Percentiles rank a stretch among this genome's conserved stretches.
These are phyloP conservation scores for Parochlus steinenii DNA, from an alignment of 2,888 invertebrate species.

Conservation along the genomic window DNA sequence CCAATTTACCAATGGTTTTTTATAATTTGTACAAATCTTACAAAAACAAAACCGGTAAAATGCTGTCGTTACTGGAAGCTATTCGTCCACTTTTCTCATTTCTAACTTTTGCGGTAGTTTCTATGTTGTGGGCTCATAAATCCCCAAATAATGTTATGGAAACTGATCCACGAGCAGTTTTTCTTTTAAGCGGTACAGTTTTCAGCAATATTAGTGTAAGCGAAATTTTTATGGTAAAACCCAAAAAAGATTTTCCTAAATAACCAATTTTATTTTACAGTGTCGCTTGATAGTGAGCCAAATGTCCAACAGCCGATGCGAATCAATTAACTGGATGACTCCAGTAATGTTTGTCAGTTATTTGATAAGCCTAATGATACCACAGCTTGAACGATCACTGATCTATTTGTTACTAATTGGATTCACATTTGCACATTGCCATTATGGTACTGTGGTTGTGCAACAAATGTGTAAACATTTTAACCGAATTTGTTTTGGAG, in stretches of 20 bases:
- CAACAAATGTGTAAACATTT: conserved; percentile 91
- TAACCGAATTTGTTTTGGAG: conserved; percentile 67
- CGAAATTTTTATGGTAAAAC: conserved; percentile 20
- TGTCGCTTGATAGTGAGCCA: conserved; percentile 94
- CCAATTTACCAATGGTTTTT: conserved; percentile 78
- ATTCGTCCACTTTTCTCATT: conserved; percentile 74
- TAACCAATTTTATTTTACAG: conserved; percentile 42
- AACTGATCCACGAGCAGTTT: conserved; percentile 70
- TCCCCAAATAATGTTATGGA: conserved; percentile 73
- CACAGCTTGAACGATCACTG: conserved; percentile 44
- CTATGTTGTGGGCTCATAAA: conserved; percentile 62
- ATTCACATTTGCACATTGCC: conserved; percentile 64
- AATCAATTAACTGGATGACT: conserved; percentile 40
- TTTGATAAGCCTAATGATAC: conserved; percentile 22
- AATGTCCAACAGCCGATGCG: conserved; percentile 89
- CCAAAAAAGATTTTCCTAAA: too few relatives aligned
- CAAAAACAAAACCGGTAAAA: conserved; percentile 69
- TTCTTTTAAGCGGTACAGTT: conserved; percentile 79
- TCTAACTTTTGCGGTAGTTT: conserved; percentile 51
- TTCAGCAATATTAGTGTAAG: conserved; percentile 97
- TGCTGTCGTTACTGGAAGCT: conserved; percentile 65
- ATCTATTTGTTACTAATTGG: conserved; percentile 54
- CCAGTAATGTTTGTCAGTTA: conserved; percentile 24
- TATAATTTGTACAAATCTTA: conserved; percentile 90
- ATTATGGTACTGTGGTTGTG: conserved; percentile 89